Evolutionary conservation across 1,140 invertebrate species (phyloP).

Genomic region (Drosophila oshimai): DNA sequence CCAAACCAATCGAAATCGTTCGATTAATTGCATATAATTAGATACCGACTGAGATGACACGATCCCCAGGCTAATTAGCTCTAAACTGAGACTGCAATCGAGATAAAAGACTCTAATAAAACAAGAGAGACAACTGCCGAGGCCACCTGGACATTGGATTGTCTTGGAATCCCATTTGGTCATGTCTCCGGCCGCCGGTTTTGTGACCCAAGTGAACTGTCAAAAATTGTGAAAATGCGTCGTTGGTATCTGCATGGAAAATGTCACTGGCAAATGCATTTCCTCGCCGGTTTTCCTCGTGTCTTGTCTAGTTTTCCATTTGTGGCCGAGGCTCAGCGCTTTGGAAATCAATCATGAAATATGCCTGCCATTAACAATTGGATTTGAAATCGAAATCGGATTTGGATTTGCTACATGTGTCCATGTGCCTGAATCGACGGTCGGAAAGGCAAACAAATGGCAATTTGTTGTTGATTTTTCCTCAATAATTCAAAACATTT

Average conservation of each 20-base stretch:
- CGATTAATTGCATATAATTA: slow-evolving; percentile 34
- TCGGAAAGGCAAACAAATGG: slow-evolving; percentile 26
- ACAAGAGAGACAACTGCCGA: not conserved
- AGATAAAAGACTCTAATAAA: not conserved
- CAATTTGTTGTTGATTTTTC: slow-evolving; percentile 57
- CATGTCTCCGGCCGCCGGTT: not conserved
- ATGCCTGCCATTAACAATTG: slow-evolving; percentile 65
- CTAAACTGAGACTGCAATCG: slow-evolving; percentile 5
- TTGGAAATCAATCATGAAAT: slow-evolving; percentile 68
- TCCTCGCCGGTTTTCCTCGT: not conserved
- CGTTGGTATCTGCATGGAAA: slow-evolving; percentile 15
- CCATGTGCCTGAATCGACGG: not conserved
- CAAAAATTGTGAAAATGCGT: slow-evolving; percentile 33
- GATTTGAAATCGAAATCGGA: slow-evolving; percentile 60
- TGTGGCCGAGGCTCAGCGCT: slow-evolving; percentile 21
- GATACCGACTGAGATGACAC: not conserved
- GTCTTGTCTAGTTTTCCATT: slow-evolving; percentile 32
- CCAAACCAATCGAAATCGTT: not conserved
- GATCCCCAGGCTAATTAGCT: slow-evolving; percentile 25
- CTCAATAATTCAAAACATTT: slow-evolving; percentile 63
- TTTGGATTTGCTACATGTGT: slow-evolving; percentile 29
- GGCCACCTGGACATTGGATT: slow-evolving; percentile 3
- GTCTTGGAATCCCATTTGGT: slow-evolving; percentile 3
- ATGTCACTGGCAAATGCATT: slow-evolving; percentile 20
- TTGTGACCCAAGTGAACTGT: slow-evolving; percentile 29